phyloP scores from a whole-genome alignment of 2,113 vertebrate species.

The Chaetura pelagica region DNA sequence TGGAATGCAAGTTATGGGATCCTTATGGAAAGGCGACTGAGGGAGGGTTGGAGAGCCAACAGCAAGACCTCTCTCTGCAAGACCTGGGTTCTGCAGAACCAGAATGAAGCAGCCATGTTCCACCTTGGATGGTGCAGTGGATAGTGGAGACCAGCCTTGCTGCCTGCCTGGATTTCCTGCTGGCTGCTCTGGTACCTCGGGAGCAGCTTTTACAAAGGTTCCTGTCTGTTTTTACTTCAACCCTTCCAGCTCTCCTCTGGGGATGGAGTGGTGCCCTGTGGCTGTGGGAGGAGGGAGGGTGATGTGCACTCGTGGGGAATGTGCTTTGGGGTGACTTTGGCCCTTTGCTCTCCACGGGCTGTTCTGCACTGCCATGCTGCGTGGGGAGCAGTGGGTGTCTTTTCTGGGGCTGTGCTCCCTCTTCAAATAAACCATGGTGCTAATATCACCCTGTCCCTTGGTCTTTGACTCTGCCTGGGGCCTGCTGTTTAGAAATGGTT shows the following conservation, averaged over 20 bases:
- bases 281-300: background rate
- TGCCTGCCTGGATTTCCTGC: background rate
- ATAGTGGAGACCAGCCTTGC: background rate
- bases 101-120: background rate
- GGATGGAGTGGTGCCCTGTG: background rate
- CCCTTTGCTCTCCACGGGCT: background rate
- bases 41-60: background rate
- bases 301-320: fast-evolving
- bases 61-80: background rate
- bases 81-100: background rate
- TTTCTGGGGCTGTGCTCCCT: background rate
- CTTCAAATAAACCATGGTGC: conserved; percentile 54
- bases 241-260: background rate
- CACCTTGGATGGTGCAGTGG: background rate
- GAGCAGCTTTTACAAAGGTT: background rate
- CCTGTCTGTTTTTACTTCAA: background rate
- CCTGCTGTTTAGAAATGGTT: background rate
- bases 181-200: background rate
- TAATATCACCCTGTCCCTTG: background rate
- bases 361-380: background rate
- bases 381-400: fast-evolving
- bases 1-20: background rate
- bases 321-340: background rate
- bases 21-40: background rate
- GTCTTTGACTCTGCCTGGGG: background rate